A percentile compares a stretch with the other conserved stretches of the same genome.
Conservation (phyloP, 2,888 invertebrate species). For the Pilophorus perplexus region DNA sequence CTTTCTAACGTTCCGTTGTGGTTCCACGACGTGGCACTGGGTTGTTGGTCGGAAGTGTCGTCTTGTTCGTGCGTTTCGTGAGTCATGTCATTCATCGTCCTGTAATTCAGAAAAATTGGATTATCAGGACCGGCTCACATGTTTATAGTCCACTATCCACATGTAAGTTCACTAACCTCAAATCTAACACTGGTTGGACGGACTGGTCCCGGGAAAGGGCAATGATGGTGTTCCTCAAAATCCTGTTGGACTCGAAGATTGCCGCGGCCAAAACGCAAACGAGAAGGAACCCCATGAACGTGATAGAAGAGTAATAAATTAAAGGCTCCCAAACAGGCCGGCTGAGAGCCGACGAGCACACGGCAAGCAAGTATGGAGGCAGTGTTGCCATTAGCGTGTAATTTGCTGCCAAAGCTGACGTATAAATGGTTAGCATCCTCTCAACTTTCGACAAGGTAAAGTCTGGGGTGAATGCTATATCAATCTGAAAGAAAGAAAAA, state of each 20-base stretch:
- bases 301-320: slow-evolving; percentile 64
- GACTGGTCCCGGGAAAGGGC: slow-evolving; percentile 58
- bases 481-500: slow-evolving; percentile 57
- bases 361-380: slow-evolving; percentile 62
- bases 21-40: slow-evolving; percentile 8
- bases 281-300: slow-evolving; percentile 61
- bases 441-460: slow-evolving; percentile 75
- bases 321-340: slow-evolving; percentile 75
- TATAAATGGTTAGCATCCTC: slow-evolving; percentile 61
- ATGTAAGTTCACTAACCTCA: slow-evolving; percentile 55
- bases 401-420: slow-evolving; percentile 62
- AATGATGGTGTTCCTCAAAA: slow-evolving; percentile 58
- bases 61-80: slow-evolving; percentile 10
- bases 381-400: slow-evolving; percentile 66
- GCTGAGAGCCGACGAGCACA: slow-evolving; percentile 66
- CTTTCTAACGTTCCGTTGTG: not conserved
- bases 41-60: not conserved
- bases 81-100: no score
- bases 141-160: no score
- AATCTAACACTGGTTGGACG: slow-evolving; percentile 62
- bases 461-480: slow-evolving; percentile 85
- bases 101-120: no score
- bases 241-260: slow-evolving; percentile 69
- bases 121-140: no score
- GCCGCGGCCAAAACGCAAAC: slow-evolving; percentile 66